Base-by-base conservation (phyloP, 2,888 invertebrate species). In the Antitype chi region DNA sequence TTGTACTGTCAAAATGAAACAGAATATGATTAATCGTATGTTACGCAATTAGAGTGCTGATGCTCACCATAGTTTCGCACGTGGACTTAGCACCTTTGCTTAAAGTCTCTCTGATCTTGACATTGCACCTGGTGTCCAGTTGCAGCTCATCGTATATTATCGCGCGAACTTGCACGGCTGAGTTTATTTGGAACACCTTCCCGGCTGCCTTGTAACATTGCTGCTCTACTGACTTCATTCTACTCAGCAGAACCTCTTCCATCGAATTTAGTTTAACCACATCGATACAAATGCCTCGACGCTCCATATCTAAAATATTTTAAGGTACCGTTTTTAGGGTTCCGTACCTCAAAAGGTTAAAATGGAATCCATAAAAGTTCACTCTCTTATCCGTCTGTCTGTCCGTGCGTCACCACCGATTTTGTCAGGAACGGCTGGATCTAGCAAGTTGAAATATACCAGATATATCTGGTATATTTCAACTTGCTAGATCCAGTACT, bases 101-200 rank as follows among this genome's bases (percentile, higher is more conserved):
- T 11, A 92, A 52, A 0, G 97, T 97, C 85, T 94, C 94, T 76
- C 91, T 91, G 38, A 97, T 92, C 79, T 89, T 92, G 17, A 97
- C 88, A 69, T 94, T 94, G 79, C 90, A 90, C 78, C 92, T 93
- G 17, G 89, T 82, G 82, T 97, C 96, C 23, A 97, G 90, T 75
- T 94, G 90, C 78, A 97, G 87, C 79, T 97, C 95, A 32, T 96
- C 96, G 86, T 96, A 97, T 43, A 97, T 80, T 43, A 97, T 91
- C 6, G 91, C 87, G 1, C 96, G 90, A 60, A 97, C 93, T 88
- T 97, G 97, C 79, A 89, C 76, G 1, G 95, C 80, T 0, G 97
- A 97, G 82, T 93, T 95, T 4, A 97, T 89, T 87, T 94, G 95
- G 86, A 97, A 96, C 5, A 78, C 84, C 74, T 91, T 92, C 1